A percentile compares a stretch with the other conserved stretches of the same genome.
Evolutionary conservation across 2,888 invertebrate species (phyloP).

Genomic region (Onthophagus sagittarius): DNA sequence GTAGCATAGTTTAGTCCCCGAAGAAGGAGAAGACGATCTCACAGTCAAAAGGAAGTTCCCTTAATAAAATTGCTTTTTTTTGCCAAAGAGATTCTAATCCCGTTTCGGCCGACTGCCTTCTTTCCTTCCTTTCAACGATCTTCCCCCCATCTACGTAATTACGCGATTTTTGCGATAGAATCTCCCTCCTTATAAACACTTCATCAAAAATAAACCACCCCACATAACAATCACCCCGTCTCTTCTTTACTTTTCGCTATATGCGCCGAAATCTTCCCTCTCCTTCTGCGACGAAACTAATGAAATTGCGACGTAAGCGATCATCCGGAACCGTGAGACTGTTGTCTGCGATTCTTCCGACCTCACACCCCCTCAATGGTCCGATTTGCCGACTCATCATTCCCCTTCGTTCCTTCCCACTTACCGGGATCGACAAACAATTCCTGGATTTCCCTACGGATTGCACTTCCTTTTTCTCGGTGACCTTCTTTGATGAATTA

Average conservation of each 20-base stretch:
- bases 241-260: background rate
- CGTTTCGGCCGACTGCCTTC: conserved; percentile 11
- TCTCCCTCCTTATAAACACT: conserved; percentile 1
- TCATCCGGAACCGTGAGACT: background rate
- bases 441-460: background rate
- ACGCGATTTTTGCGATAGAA: background rate
- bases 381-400: background rate
- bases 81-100: conserved; percentile 35
- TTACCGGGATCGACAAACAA: background rate
- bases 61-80: conserved; percentile 33
- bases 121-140: background rate
- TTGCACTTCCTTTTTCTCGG: background rate
- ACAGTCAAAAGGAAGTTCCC: conserved; percentile 33
- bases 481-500: background rate
- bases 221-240: conserved; percentile 10
- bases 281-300: background rate
- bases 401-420: background rate
- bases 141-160: conserved; percentile 6
- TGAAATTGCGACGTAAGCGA: background rate
- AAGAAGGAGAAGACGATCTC: conserved; percentile 31
- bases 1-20: background rate
- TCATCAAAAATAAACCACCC: conserved; percentile 4
- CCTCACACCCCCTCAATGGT: background rate
- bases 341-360: background rate
- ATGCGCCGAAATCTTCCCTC: background rate